Base-by-base conservation (phyloP, 2,113 vertebrate genomes). In the Gymnogyps californianus region DNA sequence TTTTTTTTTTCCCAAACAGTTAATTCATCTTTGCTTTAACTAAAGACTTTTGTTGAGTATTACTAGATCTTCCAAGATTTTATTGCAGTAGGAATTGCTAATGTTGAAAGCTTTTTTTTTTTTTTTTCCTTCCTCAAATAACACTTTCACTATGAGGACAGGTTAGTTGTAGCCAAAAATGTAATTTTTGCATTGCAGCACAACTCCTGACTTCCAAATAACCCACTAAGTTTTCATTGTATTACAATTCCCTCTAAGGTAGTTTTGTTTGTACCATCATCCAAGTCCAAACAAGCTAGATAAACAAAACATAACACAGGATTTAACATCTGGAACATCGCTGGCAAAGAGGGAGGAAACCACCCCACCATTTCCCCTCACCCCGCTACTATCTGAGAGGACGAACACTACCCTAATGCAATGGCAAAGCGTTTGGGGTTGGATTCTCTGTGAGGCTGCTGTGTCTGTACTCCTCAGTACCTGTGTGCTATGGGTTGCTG, bases 21-120 rank as follows among this genome's bases (percentile, higher is more conserved):
- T 93, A 87, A 85, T 91, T 95, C 20, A 81, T 55, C 16, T 95
- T 76, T 83, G 3, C 16, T 78, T 91, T 83, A 87, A 49, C 31
- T 93, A 34, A 88, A 67, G 69, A 16, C 16, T 85, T 76, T n/a
- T 64, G 9, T 42, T 70, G 44, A 79, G 32, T 65, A 16, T n/a
- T 57, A 40, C 26, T n/a, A 28, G 7, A 15, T 58, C 13, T 76
- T 83, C 31, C 24, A 66, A 31, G 34, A 34, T 16, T 40, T 82
- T 78, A 61, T 47, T 85, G 66, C 17, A 61, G 19, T 31, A 40
- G 24, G 57, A 88, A 86, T 28, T n/a, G 13, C 26, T 86, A 55
- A 38, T 34, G 32, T 44, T 89, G 40, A 55, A 86, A 88, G 19
- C 4, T 75, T 13, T 7, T 31, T n/a, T 75, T 13, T 7, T 31